These are phyloP conservation scores for Pholis gunnellus DNA, from an alignment of 2,113 vertebrate species.

Conservation along the genomic window DNA sequence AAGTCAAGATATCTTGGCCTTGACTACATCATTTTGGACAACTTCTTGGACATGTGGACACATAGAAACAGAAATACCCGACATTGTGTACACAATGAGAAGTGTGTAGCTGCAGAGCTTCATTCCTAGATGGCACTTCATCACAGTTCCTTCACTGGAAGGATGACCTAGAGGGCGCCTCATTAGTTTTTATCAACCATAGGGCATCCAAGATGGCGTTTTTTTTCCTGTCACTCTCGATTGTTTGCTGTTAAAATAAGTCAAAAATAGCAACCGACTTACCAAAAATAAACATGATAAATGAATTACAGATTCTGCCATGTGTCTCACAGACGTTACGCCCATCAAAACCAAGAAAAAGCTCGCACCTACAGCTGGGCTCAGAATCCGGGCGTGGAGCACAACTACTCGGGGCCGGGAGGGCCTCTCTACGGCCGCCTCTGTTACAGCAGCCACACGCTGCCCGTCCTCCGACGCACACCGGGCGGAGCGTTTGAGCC, in stretches of 20 bases:
- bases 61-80: not conserved
- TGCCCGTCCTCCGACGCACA: constrained; percentile 83
- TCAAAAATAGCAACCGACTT: not conserved
- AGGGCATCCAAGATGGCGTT: not conserved
- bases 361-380: constrained; percentile 81
- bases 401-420: constrained; percentile 70
- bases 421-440: constrained; percentile 82
- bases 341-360: constrained; percentile 80
- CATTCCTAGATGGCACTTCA: not conserved
- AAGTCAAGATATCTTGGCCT: not conserved
- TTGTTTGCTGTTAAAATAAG: not conserved
- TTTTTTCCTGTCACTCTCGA: not conserved
- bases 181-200: not conserved
- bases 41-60: not conserved
- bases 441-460: constrained; percentile 85
- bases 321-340: constrained; percentile 78
- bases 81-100: not conserved
- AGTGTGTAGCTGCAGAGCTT: not conserved
- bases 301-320: not conserved
- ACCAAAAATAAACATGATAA: not conserved
- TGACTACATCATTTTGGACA: not conserved
- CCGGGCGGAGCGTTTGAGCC: constrained; percentile 77
- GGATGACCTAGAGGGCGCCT: not conserved
- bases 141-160: not conserved
- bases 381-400: constrained; percentile 75